These are phyloP conservation scores for Cyclargus thomasi DNA, from an alignment of 1,140 invertebrate species.

Conservation along the genomic window DNA sequence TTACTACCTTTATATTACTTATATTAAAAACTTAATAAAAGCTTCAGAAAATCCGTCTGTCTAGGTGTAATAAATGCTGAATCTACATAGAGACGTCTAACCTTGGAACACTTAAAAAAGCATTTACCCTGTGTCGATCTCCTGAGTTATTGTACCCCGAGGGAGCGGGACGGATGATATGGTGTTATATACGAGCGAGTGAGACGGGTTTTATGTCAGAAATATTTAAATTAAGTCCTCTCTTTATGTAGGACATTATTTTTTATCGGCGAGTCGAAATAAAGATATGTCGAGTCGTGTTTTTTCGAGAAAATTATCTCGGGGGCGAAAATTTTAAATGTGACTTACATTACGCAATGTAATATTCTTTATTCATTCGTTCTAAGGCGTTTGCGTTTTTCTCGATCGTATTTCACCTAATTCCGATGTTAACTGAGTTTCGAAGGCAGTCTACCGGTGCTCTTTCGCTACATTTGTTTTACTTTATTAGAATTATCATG, in stretches of 20 bases:
- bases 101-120: conserved; percentile 12
- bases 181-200: conserved; percentile 10
- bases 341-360: neutral
- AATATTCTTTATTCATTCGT: neutral
- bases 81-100: neutral
- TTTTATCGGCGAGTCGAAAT: conserved; percentile 13
- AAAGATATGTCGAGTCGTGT: conserved; percentile 14
- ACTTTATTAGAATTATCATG: too few species aligned
- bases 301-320: conserved; percentile 11
- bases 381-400: neutral
- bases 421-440: neutral
- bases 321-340: conserved; percentile 8
- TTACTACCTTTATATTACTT: neutral
- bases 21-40: neutral
- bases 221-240: conserved; percentile 16
- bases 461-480: too few species aligned
- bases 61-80: neutral
- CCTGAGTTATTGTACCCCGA: conserved; percentile 12
- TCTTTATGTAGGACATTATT: conserved; percentile 15
- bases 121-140: conserved; percentile 15
- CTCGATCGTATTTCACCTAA: neutral
- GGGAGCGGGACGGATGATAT: conserved; percentile 3
- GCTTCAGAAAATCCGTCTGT: neutral
- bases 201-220: conserved; percentile 13
- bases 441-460: neutral